Evolutionary conservation across 1,140 invertebrate species (phyloP).

Genomic region (Diabrotica virgifera): DNA sequence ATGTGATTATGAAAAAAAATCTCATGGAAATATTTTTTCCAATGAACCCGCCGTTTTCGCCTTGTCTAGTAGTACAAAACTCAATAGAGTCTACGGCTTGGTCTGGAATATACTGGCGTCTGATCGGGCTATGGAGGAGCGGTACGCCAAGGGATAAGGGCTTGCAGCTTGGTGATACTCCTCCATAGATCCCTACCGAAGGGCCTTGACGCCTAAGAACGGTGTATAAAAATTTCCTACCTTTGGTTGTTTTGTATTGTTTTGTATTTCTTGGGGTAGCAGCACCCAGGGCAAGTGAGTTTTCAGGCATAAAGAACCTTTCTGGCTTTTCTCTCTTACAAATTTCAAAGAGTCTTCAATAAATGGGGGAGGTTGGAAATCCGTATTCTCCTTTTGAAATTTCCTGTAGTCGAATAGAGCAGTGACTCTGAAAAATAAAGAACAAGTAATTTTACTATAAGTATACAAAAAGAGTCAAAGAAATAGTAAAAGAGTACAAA

Average conservation of each 20-base stretch:
- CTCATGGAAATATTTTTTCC: too few species aligned
- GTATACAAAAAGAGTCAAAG: background rate
- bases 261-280: constrained; percentile 59
- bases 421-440: constrained; percentile 42
- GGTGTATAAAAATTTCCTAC: constrained; percentile 38
- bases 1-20: too few species aligned
- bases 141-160: too few species aligned
- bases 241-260: constrained; percentile 51
- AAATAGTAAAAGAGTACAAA: background rate
- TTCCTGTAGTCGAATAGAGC: constrained; percentile 44
- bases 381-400: constrained; percentile 34
- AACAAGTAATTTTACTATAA: background rate
- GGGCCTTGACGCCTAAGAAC: too few species aligned
- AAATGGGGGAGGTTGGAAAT: constrained; percentile 41
- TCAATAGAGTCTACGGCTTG: too few species aligned
- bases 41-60: too few species aligned
- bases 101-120: too few species aligned
- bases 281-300: constrained; percentile 68
- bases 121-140: too few species aligned
- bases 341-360: constrained; percentile 34
- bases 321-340: constrained; percentile 23
- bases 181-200: too few species aligned
- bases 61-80: too few species aligned
- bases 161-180: too few species aligned
- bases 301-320: constrained; percentile 62